Evolutionary conservation across 2,797 vertebrate genomes (phyloP).

Genomic region (Melanotaenia pygmaea): DNA sequence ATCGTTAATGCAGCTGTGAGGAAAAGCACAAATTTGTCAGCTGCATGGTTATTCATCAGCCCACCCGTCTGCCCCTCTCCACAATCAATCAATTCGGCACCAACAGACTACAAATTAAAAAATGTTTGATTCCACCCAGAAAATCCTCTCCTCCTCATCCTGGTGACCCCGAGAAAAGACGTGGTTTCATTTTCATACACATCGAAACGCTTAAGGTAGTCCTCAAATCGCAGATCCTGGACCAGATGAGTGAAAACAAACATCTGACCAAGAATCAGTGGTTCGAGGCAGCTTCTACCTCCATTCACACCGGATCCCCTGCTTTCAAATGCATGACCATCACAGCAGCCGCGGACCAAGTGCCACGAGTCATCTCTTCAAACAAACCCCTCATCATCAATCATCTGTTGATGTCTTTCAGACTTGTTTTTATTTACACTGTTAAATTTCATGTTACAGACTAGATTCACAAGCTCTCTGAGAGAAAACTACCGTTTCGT

Average conservation of each 20-base stretch:
- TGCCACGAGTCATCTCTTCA: constrained; percentile 56
- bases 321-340: constrained; percentile 75
- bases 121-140: constrained; percentile 34
- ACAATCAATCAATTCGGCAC: constrained; percentile 53
- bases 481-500: background rate
- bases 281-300: constrained; percentile 44
- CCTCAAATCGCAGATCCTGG: constrained; percentile 61
- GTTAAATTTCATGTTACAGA: background rate
- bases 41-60: constrained; percentile 71
- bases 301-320: constrained; percentile 22
- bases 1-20: constrained; percentile 54
- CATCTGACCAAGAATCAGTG: constrained; percentile 57
- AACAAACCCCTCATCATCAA: constrained; percentile 52
- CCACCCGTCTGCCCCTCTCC: constrained; percentile 51
- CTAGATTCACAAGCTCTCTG: background rate
- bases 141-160: constrained; percentile 54
- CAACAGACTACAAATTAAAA: constrained; percentile 51
- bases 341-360: constrained; percentile 55
- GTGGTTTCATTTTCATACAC: constrained; percentile 64
- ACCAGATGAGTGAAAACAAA: constrained; percentile 38
- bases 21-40: constrained; percentile 77
- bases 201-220: constrained; percentile 50
- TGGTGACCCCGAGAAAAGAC: constrained; percentile 46
- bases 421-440: background rate
- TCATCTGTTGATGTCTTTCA: constrained; percentile 35